Conservation (phyloP, 2,888 invertebrate species). For the Lysandra bellargus region DNA sequence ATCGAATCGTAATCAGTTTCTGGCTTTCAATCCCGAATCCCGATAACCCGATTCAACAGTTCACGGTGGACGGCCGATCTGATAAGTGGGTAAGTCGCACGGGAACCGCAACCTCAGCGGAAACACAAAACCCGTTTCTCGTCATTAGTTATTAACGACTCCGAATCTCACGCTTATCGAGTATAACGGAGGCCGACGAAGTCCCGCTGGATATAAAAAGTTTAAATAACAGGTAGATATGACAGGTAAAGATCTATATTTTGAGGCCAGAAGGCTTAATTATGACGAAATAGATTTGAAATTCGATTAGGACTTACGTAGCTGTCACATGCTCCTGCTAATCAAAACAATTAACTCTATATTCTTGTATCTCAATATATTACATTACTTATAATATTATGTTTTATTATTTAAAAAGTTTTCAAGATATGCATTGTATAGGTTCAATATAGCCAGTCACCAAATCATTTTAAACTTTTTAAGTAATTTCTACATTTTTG, state of each 20-base stretch:
- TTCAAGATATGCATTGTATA: too few species aligned
- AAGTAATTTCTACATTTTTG: neutral
- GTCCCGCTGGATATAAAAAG: neutral
- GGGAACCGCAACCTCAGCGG: neutral
- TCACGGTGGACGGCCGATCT: neutral
- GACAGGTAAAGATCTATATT: neutral
- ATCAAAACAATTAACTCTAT: too few species aligned
- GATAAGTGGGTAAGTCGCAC: slow-evolving; percentile 6
- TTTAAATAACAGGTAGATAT: neutral
- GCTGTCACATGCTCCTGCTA: too few species aligned
- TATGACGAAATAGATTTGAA: neutral
- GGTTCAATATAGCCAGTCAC: too few species aligned
- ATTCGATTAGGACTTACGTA: neutral
- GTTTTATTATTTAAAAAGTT: too few species aligned
- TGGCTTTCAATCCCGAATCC: neutral
- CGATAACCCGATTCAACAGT: neutral
- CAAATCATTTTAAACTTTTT: neutral
- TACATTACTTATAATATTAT: too few species aligned
- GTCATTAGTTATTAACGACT: slow-evolving; percentile 21
- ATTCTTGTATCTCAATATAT: too few species aligned
- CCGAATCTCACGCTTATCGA: slow-evolving; percentile 22
- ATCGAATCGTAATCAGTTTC: neutral
- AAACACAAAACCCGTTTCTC: slow-evolving; percentile 19
- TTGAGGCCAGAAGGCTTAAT: neutral
- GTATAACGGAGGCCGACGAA: neutral